A percentile compares a stretch with the other conserved stretches of the same genome.
Evolutionary conservation across 2,888 invertebrate species (phyloP).

Genomic region (Lathronympha strigana): DNA sequence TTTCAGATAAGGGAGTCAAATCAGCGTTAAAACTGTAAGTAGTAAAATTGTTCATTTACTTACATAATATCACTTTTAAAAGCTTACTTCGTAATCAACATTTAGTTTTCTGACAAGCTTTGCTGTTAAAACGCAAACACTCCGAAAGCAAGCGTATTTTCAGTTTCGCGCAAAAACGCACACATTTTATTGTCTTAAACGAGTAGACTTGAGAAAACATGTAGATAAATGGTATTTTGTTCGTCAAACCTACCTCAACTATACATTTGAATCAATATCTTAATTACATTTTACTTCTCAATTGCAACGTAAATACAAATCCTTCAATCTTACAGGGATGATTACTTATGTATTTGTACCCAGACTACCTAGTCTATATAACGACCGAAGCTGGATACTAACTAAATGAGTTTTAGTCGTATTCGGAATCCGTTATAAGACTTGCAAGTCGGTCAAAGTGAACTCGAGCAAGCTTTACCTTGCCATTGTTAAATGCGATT

Average conservation of each 20-base stretch:
- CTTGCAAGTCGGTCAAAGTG: constrained; percentile 19
- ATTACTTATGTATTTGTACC: constrained; percentile 9
- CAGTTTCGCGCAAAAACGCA: too few relatives aligned
- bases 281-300: not conserved
- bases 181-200: too few relatives aligned
- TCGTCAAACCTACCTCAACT: not conserved
- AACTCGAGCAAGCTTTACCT: constrained; percentile 17
- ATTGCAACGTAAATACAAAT: not conserved
- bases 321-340: not conserved
- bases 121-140: too few relatives aligned
- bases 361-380: constrained; percentile 13
- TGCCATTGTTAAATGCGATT: constrained; percentile 23
- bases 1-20: too few relatives aligned
- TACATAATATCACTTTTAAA: too few relatives aligned
- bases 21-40: too few relatives aligned
- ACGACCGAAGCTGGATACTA: constrained; percentile 5
- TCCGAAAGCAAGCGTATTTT: too few relatives aligned
- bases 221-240: too few relatives aligned
- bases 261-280: not conserved
- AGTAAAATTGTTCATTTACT: too few relatives aligned
- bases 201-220: too few relatives aligned
- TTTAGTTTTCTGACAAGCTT: too few relatives aligned
- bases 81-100: too few relatives aligned
- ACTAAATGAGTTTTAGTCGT: constrained; percentile 31
- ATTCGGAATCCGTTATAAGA: constrained; percentile 10